Conservation (phyloP, 2,797 vertebrate genomes). For the Myotis pilosus region DNA sequence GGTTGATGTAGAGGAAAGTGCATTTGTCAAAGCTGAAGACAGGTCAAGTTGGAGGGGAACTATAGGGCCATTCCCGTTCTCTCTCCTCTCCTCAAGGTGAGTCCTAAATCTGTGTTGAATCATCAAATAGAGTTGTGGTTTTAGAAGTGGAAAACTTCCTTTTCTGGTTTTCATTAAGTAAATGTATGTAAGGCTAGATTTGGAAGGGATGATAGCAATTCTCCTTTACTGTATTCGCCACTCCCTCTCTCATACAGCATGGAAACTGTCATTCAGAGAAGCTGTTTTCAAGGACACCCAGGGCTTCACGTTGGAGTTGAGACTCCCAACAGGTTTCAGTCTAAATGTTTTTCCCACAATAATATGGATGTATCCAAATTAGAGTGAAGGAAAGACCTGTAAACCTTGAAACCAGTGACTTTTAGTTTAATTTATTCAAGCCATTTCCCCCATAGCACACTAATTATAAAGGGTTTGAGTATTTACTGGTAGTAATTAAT, state of each 20-base stretch:
- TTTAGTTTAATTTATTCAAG: neutral
- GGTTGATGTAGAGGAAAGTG: neutral
- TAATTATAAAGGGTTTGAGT: slow-evolving; percentile 12
- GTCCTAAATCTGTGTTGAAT: neutral
- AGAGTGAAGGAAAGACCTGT: neutral
- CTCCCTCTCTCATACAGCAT: neutral
- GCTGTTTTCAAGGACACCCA: neutral
- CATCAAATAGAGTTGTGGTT: neutral
- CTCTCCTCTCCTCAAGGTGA: neutral
- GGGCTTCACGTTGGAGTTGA: neutral
- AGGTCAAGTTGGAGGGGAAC: neutral
- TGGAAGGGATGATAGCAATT: neutral
- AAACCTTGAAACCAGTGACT: neutral
- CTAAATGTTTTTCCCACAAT: neutral
- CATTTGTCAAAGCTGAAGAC: neutral
- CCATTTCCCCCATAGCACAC: neutral
- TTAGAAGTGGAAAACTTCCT: neutral
- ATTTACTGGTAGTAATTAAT: neutral
- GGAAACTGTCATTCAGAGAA: neutral
- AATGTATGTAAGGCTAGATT: neutral
- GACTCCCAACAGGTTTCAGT: neutral
- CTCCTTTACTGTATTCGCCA: neutral
- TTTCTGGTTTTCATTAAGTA: neutral
- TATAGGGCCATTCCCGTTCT: neutral
- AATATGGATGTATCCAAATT: neutral